Evolutionary conservation across 2,113 vertebrate species (phyloP), one percentile per base, ranked within the genome.

Genomic region (Meleagris gallopavo): DNA sequence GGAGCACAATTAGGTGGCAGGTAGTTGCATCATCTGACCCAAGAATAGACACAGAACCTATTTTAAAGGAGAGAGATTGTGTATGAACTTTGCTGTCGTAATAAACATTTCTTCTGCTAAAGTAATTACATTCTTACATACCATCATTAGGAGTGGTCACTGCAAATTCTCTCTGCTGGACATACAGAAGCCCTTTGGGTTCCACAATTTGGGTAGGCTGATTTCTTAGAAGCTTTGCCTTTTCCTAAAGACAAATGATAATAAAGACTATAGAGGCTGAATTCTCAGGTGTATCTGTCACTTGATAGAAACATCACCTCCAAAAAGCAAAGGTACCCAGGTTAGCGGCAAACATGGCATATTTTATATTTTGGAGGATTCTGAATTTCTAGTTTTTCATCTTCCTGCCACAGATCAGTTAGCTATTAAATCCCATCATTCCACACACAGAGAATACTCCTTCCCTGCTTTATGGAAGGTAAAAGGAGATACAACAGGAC

Each of bases 21-120:
- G 99, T 99, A 34, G 99, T 99, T 73, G 99, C 99, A 96, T 99
- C 99, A 40, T 98, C 99, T 62, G 99, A 99, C 78, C 99, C 99
- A 75, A 99, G 98, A 92, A 99, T 95, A 62, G 99, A 98, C 92
- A 99, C 97, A 58, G 98, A 98, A 85, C 98, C 99, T 99, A 97
- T 90, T 92, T 90, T 34, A 91, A 94, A 96, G 91, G 38, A 96
- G 45, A 95, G 88, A 95, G 96, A 95, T 12, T 43, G 13, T 10
- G 17, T 97, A 86, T 97, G 91, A 84, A 58, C 67, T 83, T 34
- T 1, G 3, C 17, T 48, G 29, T 46, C 21, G 45, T n/a, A 52
- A n/a, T 5, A 25, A 7, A n/a, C n/a, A n/a, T 5, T 40, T 40
- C 43, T 81, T 30, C 61, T 25, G 19, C 0, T 67, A 24, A 41